A percentile compares a stretch with the other conserved stretches of the same genome.
phyloP scores from a whole-genome alignment of 2,797 vertebrate species.

The Carduelis carduelis region DNA sequence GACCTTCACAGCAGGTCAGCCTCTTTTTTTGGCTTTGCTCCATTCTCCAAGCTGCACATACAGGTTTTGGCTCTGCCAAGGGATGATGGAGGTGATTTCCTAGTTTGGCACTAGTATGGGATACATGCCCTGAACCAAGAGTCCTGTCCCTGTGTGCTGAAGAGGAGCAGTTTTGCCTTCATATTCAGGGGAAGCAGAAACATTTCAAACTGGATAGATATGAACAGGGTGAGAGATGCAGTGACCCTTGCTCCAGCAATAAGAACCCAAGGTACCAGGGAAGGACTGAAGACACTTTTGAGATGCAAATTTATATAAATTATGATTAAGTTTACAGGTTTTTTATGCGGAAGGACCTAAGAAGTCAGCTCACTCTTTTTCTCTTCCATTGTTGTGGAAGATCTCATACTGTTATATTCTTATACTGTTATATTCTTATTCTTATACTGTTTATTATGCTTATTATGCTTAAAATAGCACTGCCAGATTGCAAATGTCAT shows the following conservation, averaged over 20 bases:
- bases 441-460: not conserved
- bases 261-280: not conserved
- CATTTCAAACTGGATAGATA: not conserved
- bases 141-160: not conserved
- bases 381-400: slow-evolving; percentile 4
- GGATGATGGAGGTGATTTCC: not conserved
- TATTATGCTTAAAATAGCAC: slow-evolving; percentile 41
- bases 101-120: not conserved
- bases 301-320: not conserved
- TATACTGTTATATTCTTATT: not conserved
- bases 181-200: not conserved
- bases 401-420: not conserved
- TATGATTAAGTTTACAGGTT: not conserved
- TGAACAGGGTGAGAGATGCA: not conserved
- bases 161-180: not conserved
- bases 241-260: not conserved
- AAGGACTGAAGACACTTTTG: not conserved
- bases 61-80: not conserved
- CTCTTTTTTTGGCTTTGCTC: not conserved
- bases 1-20: not conserved
- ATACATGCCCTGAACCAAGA: not conserved
- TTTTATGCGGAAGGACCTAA: not conserved
- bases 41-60: accelerated
- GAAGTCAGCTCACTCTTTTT: not conserved
- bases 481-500: slow-evolving; percentile 44